Evolutionary conservation across 2,888 invertebrate species (phyloP).

Genomic region (Drosophila bunnanda): DNA sequence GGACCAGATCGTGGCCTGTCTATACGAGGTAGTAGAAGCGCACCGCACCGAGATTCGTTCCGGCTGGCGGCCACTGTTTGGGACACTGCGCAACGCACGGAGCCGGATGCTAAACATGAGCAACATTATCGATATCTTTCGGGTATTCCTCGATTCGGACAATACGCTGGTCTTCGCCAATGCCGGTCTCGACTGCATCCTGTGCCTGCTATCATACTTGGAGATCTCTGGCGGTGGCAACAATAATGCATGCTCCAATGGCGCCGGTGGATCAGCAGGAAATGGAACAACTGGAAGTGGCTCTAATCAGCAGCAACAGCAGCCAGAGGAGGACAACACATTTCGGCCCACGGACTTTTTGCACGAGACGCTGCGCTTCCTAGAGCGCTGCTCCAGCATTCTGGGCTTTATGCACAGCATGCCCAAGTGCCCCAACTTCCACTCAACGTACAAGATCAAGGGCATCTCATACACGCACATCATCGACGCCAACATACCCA

Average conservation of each 20-base stretch:
- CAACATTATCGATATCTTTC: constrained; percentile 95
- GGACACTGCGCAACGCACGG: constrained; percentile 94
- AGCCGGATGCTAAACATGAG: constrained; percentile 87
- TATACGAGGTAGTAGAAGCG: constrained; percentile 98
- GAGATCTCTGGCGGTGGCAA: constrained; percentile 88
- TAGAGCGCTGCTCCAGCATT: constrained; percentile 94
- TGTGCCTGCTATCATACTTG: constrained; percentile 91
- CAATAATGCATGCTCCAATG: constrained; percentile 86
- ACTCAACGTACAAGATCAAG: constrained; percentile 93
- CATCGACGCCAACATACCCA: constrained; percentile 94
- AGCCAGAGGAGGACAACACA: constrained; percentile 69
- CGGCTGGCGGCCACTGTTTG: constrained; percentile 98
- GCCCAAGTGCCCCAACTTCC: constrained; percentile 97
- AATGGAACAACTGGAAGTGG: not conserved
- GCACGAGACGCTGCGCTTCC: constrained; percentile 92
- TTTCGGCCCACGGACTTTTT: constrained; percentile 85
- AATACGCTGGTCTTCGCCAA: constrained; percentile 97
- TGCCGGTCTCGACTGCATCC: constrained; percentile 96
- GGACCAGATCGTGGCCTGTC: constrained; percentile 95
- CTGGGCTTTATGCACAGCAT: constrained; percentile 96
- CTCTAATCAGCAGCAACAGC: not conserved
- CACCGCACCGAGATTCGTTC: constrained; percentile 96
- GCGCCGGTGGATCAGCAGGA: not conserved
- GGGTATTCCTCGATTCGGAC: constrained; percentile 96
- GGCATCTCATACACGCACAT: constrained; percentile 91